Conservation (phyloP, 2,113 vertebrate genomes). For the Cyphomyrus plagiostoma region DNA sequence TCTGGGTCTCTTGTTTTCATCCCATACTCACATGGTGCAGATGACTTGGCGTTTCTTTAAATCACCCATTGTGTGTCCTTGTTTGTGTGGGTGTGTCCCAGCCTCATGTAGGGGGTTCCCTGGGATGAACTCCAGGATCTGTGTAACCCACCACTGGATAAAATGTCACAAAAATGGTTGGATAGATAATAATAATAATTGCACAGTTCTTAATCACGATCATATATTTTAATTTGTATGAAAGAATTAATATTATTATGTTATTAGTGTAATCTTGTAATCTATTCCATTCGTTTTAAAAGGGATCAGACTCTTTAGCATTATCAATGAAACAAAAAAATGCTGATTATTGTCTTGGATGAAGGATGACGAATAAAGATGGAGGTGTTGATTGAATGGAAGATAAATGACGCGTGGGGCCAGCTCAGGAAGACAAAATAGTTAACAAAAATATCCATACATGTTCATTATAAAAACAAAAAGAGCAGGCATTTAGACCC, state of each 20-base stretch:
- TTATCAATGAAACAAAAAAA: background rate
- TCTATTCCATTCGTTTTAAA: background rate
- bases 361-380: background rate
- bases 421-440: background rate
- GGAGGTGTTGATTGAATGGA: background rate
- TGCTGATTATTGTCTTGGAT: background rate
- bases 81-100: background rate
- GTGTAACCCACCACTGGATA: background rate
- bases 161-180: background rate
- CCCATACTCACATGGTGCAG: background rate
- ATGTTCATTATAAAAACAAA: background rate
- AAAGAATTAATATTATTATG: background rate
- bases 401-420: background rate
- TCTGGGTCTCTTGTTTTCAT: background rate
- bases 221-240: background rate
- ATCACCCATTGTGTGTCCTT: background rate
- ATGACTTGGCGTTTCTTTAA: background rate
- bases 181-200: background rate
- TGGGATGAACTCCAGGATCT: background rate
- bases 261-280: background rate
- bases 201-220: background rate
- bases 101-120: background rate
- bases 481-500: background rate
- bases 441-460: background rate
- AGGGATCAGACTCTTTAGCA: background rate